A percentile compares a stretch with the other conserved stretches of the same genome.
Conservation (phyloP, 2,888 invertebrate species). For the Pedicia rivosa region DNA sequence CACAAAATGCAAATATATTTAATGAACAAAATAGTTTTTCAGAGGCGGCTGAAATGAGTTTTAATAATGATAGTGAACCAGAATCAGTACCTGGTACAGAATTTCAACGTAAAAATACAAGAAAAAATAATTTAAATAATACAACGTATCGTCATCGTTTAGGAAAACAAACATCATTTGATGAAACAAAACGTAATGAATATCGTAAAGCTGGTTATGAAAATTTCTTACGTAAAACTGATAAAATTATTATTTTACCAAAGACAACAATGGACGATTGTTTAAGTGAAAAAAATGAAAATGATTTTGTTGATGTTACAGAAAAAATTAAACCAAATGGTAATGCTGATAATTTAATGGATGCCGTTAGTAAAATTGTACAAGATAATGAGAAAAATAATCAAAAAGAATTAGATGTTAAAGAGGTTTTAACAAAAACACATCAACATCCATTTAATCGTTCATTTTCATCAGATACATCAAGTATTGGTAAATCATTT, state of each 20-base stretch:
- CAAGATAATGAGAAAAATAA: neutral
- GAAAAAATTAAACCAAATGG: neutral
- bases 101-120: constrained; percentile 10
- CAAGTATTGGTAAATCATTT: constrained; percentile 15
- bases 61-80: constrained; percentile 15
- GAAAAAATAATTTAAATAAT: constrained; percentile 23
- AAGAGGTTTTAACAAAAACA: constrained; percentile 12
- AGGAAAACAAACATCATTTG: constrained; percentile 6
- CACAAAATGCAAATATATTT: constrained; percentile 27
- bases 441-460: constrained; percentile 20
- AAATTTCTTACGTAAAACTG: neutral
- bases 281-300: neutral
- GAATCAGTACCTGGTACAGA: constrained; percentile 13
- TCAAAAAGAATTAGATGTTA: constrained; percentile 9
- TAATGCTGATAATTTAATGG: neutral
- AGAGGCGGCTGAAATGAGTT: constrained; percentile 40
- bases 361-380: neutral
- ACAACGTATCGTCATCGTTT: constrained; percentile 17
- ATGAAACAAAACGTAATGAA: constrained; percentile 4
- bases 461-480: constrained; percentile 26
- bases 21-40: constrained; percentile 40
- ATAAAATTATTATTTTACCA: neutral
- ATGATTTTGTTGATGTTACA: constrained; percentile 28
- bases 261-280: neutral
- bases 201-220: constrained; percentile 4